Percentiles rank a stretch among this genome's conserved stretches.
These are phyloP conservation scores for Agonopterix subpropinquella DNA, from an alignment of 2,888 invertebrate genomes.

Conservation along the genomic window DNA sequence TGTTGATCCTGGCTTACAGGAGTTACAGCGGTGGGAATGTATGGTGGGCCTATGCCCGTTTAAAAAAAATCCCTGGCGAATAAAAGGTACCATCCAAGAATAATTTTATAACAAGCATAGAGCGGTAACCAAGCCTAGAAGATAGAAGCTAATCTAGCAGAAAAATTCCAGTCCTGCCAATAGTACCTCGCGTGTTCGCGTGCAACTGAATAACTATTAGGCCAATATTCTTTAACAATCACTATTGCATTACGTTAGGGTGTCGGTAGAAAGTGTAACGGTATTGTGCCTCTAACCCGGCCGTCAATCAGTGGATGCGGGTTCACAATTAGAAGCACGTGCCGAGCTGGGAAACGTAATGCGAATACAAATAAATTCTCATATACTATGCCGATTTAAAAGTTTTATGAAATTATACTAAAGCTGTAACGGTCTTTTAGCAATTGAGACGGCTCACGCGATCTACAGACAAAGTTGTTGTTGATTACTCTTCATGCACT, in stretches of 20 bases:
- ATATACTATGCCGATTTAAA: constrained; percentile 43
- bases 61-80: no score
- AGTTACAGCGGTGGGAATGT: no score
- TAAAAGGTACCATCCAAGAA: no score
- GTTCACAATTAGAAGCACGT: constrained; percentile 66
- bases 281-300: constrained; percentile 42
- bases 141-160: no score
- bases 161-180: no score
- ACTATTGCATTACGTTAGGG: constrained; percentile 18
- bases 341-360: constrained; percentile 50
- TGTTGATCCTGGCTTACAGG: no score
- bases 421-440: constrained; percentile 10
- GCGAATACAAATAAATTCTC: constrained; percentile 63
- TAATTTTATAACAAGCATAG: no score
- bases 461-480: background rate
- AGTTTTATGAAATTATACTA: constrained; percentile 16
- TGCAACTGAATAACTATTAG: background rate
- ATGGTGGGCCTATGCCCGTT: no score
- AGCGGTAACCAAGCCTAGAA: no score
- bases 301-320: constrained; percentile 69
- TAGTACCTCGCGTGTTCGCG: background rate
- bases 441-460: background rate
- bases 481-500: no score
- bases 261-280: constrained; percentile 53
- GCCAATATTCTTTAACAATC: background rate